Percentiles rank a stretch among this genome's conserved stretches.
These are phyloP conservation scores for Catalaphyllia jardinei DNA, from an alignment of 64 coral and sea anemone genomes.

Conservation along the genomic window DNA sequence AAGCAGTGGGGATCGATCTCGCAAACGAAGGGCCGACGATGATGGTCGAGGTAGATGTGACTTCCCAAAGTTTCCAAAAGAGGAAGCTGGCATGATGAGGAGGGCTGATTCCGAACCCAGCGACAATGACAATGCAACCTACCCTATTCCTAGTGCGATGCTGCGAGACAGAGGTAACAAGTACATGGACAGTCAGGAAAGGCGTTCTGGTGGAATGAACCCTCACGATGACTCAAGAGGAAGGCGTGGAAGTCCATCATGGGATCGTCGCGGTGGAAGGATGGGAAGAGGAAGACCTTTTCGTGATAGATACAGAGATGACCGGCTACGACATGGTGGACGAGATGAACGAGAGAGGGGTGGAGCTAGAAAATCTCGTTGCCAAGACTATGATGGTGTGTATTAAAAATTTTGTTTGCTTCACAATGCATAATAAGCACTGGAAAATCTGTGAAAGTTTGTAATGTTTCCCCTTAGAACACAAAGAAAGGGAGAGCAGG, in stretches of 20 bases:
- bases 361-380: constrained; percentile 68
- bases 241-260: constrained; percentile 57
- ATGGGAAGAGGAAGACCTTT: constrained; percentile 8
- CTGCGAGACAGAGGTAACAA: constrained; percentile 36
- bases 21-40: constrained; percentile 80
- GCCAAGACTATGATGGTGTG: constrained; percentile 98
- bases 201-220: background rate
- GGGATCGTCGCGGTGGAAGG: constrained; percentile 61
- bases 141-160: constrained; percentile 51
- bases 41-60: constrained; percentile 52
- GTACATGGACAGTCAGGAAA: background rate
- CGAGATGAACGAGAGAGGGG: constrained; percentile 48
- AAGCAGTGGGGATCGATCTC: constrained; percentile 60
- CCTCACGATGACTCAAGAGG: constrained; percentile 64
- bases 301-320: constrained; percentile 62
- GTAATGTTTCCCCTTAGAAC: too few species aligned
- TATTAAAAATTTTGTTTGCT: background rate
- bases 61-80: constrained; percentile 59
- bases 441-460: too few species aligned
- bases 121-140: constrained; percentile 38
- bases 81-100: constrained; percentile 38
- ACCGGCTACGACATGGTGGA: constrained; percentile 33
- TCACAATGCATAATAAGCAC: background rate
- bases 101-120: constrained; percentile 30
- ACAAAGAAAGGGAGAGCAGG: too few species aligned